A percentile compares a stretch with the other conserved stretches of the same genome.
Evolutionary conservation across 2,888 invertebrate genomes (phyloP).

Genomic region (Phymatocera aterrima): DNA sequence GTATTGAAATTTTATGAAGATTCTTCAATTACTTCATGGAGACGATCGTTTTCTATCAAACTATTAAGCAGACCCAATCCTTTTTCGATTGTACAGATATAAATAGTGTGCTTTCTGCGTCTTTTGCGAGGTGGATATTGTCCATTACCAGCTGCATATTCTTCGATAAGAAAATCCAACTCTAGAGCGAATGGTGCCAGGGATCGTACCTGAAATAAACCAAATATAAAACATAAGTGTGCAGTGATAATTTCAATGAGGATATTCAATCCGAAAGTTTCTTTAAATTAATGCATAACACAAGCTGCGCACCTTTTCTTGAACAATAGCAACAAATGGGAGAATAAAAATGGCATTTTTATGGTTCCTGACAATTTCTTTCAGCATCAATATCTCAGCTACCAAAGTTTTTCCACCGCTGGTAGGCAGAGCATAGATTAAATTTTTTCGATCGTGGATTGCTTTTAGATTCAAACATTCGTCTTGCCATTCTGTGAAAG

Average conservation of each 20-base stretch:
- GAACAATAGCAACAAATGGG: slow-evolving; percentile 97
- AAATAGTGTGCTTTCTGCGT: slow-evolving; percentile 87
- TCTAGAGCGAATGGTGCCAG: slow-evolving; percentile 92
- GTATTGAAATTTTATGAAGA: slow-evolving; percentile 58
- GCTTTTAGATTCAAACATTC: slow-evolving; percentile 91
- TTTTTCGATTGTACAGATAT: slow-evolving; percentile 96
- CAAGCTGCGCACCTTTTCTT: slow-evolving; percentile 91
- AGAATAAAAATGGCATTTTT: slow-evolving; percentile 92
- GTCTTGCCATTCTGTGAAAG: slow-evolving; percentile 90
- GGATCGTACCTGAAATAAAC: slow-evolving; percentile 82
- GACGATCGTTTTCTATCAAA: slow-evolving; percentile 85
- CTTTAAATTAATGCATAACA: too few relatives aligned
- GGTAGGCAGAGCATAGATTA: slow-evolving; percentile 95
- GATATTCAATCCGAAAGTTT: slow-evolving; percentile 21
- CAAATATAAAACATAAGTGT: too few relatives aligned
- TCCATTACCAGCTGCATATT: slow-evolving; percentile 96
- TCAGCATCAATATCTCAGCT: slow-evolving; percentile 94
- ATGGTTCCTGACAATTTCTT: slow-evolving; percentile 87
- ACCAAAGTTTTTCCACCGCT: slow-evolving; percentile 98
- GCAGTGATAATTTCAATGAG: neutral
- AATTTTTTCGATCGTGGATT: slow-evolving; percentile 83
- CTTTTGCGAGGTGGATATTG: slow-evolving; percentile 88
- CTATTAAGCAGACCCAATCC: slow-evolving; percentile 90
- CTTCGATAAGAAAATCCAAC: slow-evolving; percentile 93
- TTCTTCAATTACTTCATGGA: slow-evolving; percentile 74